phyloP scores from a whole-genome alignment of 2,113 vertebrate species.

The Pangasianodon gigas region DNA sequence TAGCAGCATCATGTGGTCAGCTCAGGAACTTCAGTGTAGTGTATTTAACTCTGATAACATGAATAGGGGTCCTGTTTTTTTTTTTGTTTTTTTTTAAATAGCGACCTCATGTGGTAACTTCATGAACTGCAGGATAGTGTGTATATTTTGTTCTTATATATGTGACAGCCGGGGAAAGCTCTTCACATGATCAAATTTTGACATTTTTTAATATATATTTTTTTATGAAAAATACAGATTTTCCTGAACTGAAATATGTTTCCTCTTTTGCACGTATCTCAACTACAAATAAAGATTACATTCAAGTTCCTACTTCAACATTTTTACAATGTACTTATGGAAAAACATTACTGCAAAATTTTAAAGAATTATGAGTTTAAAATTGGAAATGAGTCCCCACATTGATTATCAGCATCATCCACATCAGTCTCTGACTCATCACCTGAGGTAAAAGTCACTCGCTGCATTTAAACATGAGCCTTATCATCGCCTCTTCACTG shows the following conservation, averaged over 20 bases:
- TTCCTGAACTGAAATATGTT: neutral
- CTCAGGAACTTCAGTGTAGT: neutral
- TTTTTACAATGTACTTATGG: neutral
- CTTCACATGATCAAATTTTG: neutral
- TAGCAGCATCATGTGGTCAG: neutral
- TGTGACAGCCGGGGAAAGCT: neutral
- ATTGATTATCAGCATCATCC: neutral
- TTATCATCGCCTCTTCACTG: neutral
- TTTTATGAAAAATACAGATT: neutral
- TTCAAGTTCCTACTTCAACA: neutral
- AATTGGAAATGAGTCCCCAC: neutral
- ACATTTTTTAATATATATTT: neutral
- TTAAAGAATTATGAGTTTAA: neutral
- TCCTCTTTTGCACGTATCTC: neutral
- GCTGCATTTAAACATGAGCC: neutral
- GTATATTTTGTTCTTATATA: neutral
- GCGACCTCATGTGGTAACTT: neutral
- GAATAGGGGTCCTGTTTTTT: neutral
- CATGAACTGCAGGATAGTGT: neutral
- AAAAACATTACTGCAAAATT: neutral
- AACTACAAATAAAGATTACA: neutral
- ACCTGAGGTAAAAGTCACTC: neutral
- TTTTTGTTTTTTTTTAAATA: neutral
- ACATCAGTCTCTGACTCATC: neutral
- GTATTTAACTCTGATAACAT: neutral